Conservation (phyloP, 1,140 invertebrate genomes). For the Drosophila equinoxialis region DNA sequence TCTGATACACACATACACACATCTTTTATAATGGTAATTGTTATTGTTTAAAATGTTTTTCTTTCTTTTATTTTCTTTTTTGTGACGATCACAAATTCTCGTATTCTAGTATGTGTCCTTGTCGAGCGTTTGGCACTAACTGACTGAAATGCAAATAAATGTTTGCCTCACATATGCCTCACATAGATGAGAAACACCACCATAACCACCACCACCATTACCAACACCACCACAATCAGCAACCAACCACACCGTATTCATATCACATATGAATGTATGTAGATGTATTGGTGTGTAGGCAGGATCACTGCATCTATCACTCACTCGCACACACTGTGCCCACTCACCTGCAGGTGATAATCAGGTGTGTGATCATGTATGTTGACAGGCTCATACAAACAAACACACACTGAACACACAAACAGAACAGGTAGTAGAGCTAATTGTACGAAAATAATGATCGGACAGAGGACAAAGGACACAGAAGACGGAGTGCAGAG, state of each 20-base stretch:
- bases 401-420: constrained; percentile 52
- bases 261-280: constrained; percentile 30
- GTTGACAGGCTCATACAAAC: constrained; percentile 54
- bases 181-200: constrained; percentile 26
- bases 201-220: constrained; percentile 34
- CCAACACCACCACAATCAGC: constrained; percentile 42
- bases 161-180: constrained; percentile 29
- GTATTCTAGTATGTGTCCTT: constrained; percentile 35
- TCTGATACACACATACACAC: neutral
- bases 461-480: constrained; percentile 4
- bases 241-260: constrained; percentile 21
- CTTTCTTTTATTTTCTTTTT: neutral
- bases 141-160: constrained; percentile 73
- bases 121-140: constrained; percentile 70
- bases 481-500: no score
- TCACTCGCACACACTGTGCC: constrained; percentile 24
- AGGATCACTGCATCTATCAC: constrained; percentile 24
- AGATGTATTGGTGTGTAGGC: constrained; percentile 34
- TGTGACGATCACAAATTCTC: constrained; percentile 1
- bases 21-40: neutral
- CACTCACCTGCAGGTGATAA: constrained; percentile 68
- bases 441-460: neutral
- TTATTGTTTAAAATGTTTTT: neutral
- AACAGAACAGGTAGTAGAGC: constrained; percentile 30
- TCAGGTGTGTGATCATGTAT: constrained; percentile 73